Evolutionary conservation across 2,888 invertebrate genomes (phyloP).

Genomic region (Scelioninae gen. 2): DNA sequence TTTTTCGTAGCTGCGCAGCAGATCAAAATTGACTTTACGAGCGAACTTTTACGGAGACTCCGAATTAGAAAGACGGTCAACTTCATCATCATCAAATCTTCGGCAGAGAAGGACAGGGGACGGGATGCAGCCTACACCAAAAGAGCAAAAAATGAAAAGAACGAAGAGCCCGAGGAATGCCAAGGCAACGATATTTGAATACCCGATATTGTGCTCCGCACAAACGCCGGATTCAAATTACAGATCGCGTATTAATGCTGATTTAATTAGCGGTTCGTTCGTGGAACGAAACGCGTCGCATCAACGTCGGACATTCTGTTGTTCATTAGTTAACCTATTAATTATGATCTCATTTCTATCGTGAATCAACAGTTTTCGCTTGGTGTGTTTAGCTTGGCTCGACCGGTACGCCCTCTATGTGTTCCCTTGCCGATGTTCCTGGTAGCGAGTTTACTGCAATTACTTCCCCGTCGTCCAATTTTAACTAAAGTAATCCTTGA

Average conservation of each 20-base stretch:
- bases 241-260: slow-evolving; percentile 35
- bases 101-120: slow-evolving; percentile 31
- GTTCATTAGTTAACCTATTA: slow-evolving; percentile 47
- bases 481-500: slow-evolving; percentile 73
- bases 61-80: slow-evolving; percentile 65
- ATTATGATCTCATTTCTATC: slow-evolving; percentile 53
- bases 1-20: slow-evolving; percentile 49
- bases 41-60: slow-evolving; percentile 67
- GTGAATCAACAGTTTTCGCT: slow-evolving; percentile 50
- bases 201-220: slow-evolving; percentile 18
- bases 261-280: slow-evolving; percentile 25
- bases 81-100: slow-evolving; percentile 74
- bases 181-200: slow-evolving; percentile 53
- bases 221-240: slow-evolving; percentile 23
- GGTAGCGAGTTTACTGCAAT: slow-evolving; percentile 68
- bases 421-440: slow-evolving; percentile 62
- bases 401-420: slow-evolving; percentile 62
- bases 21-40: slow-evolving; percentile 74
- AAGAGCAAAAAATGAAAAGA: slow-evolving; percentile 32
- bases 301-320: slow-evolving; percentile 27
- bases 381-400: slow-evolving; percentile 40
- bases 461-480: slow-evolving; percentile 69
- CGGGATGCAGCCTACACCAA: slow-evolving; percentile 19
- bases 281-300: slow-evolving; percentile 3
- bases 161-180: slow-evolving; percentile 54